Conservation (phyloP, 2,888 invertebrate genomes). For the Thera britannica region DNA sequence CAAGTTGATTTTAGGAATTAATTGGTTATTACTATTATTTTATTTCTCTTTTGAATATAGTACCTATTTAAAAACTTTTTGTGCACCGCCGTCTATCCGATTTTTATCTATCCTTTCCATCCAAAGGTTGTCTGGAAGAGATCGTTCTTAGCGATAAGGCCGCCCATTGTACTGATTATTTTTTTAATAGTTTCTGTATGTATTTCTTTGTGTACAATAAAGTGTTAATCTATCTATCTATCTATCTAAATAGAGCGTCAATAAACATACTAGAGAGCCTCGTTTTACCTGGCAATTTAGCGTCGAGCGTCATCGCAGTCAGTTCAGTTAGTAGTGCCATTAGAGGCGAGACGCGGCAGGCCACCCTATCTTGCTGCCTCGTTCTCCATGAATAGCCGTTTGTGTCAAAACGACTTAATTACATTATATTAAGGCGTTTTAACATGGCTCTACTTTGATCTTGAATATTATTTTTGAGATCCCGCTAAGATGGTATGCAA, state of each 20-base stretch:
- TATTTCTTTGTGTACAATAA: no score
- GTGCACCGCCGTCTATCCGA: no score
- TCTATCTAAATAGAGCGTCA: conserved; percentile 4
- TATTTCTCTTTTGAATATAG: no score
- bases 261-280: conserved; percentile 11
- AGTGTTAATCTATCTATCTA: no score
- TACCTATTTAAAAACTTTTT: no score
- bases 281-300: conserved; percentile 38
- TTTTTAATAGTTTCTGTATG: no score
- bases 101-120: no score
- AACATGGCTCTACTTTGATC: conserved; percentile 59
- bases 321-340: conserved; percentile 76
- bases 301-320: conserved; percentile 49
- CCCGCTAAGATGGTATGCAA: not conserved
- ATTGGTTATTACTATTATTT: no score
- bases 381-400: conserved; percentile 71
- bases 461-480: conserved; percentile 31
- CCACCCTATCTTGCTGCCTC: conserved; percentile 60
- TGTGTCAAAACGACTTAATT: conserved; percentile 72
- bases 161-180: no score
- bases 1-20: no score
- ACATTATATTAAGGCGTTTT: conserved; percentile 70
- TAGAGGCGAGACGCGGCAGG: conserved; percentile 64
- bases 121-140: no score
- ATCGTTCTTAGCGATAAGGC: no score